phyloP scores from a whole-genome alignment of 1,140 invertebrate species.

The Teleopsis dalmanni region DNA sequence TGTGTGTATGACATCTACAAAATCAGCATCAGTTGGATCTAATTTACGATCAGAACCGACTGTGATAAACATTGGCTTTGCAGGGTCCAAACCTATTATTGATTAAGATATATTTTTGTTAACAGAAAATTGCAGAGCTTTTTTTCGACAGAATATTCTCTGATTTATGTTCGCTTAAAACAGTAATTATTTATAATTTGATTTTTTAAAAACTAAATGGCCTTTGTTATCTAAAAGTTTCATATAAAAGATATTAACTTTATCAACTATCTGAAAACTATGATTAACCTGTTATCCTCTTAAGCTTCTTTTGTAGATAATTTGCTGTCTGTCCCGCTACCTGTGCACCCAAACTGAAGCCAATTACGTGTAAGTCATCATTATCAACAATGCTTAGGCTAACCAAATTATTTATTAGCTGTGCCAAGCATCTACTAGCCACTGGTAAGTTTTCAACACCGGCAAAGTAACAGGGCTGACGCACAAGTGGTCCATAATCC shows the following conservation, averaged over 20 bases:
- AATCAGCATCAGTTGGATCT: constrained; percentile 53
- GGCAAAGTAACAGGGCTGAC: constrained; percentile 51
- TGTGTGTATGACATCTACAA: constrained; percentile 54
- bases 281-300: constrained; percentile 47
- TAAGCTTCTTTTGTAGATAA: constrained; percentile 45
- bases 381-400: constrained; percentile 49
- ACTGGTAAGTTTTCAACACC: constrained; percentile 50
- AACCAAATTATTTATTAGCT: constrained; percentile 56
- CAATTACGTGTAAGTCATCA: constrained; percentile 71
- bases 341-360: constrained; percentile 86
- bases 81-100: constrained; percentile 57
- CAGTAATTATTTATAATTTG: no score
- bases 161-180: no score
- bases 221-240: no score
- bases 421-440: constrained; percentile 52
- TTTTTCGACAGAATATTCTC: background rate
- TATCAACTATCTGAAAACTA: no score
- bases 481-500: constrained; percentile 51
- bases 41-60: constrained; percentile 44
- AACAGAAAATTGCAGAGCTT: background rate
- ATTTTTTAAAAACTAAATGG: no score
- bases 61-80: constrained; percentile 51
- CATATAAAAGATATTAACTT: background rate
- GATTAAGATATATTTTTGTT: no score
- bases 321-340: constrained; percentile 74